phyloP scores from a whole-genome alignment of 2,113 vertebrate genomes.

The Eleginops maclovinus region DNA sequence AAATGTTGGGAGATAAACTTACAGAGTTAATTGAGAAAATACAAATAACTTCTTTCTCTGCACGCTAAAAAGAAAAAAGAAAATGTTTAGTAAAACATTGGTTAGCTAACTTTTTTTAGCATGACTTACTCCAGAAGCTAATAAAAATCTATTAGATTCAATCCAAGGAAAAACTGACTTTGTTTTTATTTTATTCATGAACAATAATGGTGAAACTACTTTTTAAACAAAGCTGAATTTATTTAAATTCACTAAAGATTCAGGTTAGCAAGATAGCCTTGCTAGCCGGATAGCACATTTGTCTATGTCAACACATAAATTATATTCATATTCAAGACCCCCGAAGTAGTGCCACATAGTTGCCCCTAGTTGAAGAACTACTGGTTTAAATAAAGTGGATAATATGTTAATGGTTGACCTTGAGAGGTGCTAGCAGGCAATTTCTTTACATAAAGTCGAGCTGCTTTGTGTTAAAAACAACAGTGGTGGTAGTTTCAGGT shows the following conservation, averaged over 20 bases:
- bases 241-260: not conserved
- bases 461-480: too few relatives aligned
- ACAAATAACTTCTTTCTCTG: not conserved
- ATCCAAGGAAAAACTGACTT: too few relatives aligned
- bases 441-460: too few relatives aligned
- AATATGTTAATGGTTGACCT: not conserved
- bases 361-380: too few relatives aligned
- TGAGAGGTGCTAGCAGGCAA: not conserved
- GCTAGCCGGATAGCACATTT: too few relatives aligned
- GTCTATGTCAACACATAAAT: not conserved
- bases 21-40: not conserved
- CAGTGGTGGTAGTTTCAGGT: not conserved
- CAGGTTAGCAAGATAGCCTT: too few relatives aligned
- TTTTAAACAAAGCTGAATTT: not conserved
- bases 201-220: not conserved
- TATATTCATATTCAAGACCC: not conserved
- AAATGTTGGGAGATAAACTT: too few relatives aligned
- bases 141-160: not conserved
- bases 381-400: too few relatives aligned
- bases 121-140: not conserved
- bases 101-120: not conserved
- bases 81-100: not conserved
- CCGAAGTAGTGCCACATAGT: too few relatives aligned
- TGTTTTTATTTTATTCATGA: not conserved
- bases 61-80: not conserved